Conservation (phyloP, 2,113 vertebrate species). For the Parus major region DNA sequence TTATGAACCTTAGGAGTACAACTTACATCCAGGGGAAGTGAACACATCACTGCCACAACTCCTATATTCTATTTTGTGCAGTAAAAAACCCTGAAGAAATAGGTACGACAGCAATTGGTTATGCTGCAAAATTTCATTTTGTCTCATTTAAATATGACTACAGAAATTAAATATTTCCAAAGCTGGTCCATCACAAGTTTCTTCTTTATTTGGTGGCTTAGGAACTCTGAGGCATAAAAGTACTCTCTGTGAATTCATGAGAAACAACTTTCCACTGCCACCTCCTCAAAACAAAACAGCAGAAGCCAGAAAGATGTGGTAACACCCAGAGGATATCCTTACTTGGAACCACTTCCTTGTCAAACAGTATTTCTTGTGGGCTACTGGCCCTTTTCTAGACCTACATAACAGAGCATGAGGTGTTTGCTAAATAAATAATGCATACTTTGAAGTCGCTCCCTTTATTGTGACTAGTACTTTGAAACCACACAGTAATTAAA, state of each 20-base stretch:
- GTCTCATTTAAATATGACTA: neutral
- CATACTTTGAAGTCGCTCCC: neutral
- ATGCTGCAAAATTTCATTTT: neutral
- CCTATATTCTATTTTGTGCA: neutral
- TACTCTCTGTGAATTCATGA: neutral
- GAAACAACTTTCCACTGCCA: neutral
- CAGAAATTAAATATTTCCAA: neutral
- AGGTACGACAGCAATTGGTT: neutral
- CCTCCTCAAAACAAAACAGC: neutral
- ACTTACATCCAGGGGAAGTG: neutral
- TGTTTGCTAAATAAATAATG: neutral
- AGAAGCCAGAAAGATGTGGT: neutral
- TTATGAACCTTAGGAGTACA: neutral
- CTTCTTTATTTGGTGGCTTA: neutral
- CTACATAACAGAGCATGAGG: neutral
- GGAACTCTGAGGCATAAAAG: neutral
- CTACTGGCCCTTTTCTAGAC: neutral
- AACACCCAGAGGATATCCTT: neutral
- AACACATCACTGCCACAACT: neutral
- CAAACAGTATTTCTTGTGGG: neutral
- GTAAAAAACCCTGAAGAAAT: neutral
- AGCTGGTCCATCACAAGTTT: neutral
- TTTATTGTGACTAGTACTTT: neutral
- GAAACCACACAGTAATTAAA: neutral
- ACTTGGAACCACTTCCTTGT: neutral